Evolutionary conservation across 2,797 vertebrate species (phyloP).

Genomic region (Pelodytes ibericus): DNA sequence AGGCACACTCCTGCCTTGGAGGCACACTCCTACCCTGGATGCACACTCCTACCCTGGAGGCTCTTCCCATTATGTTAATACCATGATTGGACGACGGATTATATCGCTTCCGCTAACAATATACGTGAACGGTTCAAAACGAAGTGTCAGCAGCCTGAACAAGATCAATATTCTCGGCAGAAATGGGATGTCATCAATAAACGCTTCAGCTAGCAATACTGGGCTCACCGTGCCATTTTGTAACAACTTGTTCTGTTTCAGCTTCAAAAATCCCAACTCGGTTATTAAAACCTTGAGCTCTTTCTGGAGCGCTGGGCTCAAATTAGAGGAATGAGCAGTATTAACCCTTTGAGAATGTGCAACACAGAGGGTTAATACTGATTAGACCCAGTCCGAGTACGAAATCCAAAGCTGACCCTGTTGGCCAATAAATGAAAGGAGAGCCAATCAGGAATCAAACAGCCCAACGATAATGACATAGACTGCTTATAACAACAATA

Average conservation of each 20-base stretch:
- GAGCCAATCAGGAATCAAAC: too few species aligned
- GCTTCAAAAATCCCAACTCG: not conserved
- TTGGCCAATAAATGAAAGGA: too few species aligned
- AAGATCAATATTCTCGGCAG: not conserved
- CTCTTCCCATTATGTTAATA: not conserved
- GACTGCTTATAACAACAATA: too few species aligned
- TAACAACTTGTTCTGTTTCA: too few species aligned
- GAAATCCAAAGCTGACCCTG: too few species aligned
- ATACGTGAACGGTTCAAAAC: not conserved
- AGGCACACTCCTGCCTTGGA: too few species aligned
- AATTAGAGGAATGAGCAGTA: not conserved
- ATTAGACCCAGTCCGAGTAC: too few species aligned
- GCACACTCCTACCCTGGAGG: not conserved
- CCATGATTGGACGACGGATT: not conserved
- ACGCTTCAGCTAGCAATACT: not conserved
- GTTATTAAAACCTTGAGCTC: not conserved
- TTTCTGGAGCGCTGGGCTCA: not conserved
- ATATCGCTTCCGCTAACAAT: not conserved
- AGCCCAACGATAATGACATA: too few species aligned
- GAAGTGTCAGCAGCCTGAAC: slow-evolving; percentile 12
- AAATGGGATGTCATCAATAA: not conserved
- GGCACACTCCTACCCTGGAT: too few species aligned
- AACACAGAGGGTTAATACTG: too few species aligned
- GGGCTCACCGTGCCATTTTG: not conserved
- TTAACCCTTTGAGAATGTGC: not conserved